Conservation (phyloP, 2,113 vertebrate species). For the Pelvicachromis taeniatus region DNA sequence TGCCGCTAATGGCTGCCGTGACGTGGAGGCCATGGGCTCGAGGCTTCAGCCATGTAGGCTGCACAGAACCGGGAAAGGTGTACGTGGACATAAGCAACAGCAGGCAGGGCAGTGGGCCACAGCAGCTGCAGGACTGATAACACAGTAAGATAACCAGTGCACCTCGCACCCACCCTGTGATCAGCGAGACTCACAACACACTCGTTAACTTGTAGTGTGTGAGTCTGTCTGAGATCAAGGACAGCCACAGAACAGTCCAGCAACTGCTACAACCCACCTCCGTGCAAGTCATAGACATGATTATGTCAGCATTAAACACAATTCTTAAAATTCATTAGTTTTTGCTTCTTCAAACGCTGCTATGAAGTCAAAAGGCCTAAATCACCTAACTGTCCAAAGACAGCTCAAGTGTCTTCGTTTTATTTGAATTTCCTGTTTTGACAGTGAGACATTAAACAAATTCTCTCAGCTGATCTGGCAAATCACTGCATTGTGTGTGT, state of each 20-base stretch:
- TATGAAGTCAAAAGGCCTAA: neutral
- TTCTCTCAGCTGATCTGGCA: neutral
- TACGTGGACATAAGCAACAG: constrained; percentile 54
- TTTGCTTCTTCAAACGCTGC: neutral
- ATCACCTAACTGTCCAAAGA: neutral
- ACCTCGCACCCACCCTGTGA: constrained; percentile 33
- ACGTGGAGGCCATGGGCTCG: constrained; percentile 16
- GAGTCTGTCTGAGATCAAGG: neutral
- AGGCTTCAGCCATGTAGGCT: neutral
- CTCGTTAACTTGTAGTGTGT: neutral
- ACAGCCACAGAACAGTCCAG: neutral
- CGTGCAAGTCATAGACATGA: neutral
- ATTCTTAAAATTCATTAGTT: neutral
- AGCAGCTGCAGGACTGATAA: constrained; percentile 17
- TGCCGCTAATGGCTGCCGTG: neutral
- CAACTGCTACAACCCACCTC: neutral
- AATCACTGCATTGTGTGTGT: neutral
- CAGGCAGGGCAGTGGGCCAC: constrained; percentile 12
- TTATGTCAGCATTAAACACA: neutral
- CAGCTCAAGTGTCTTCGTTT: neutral
- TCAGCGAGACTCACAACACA: neutral
- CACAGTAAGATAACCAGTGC: constrained; percentile 36
- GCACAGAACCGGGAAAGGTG: neutral
- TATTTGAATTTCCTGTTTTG: neutral
- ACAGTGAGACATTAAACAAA: neutral